Base-by-base conservation (phyloP, 2,113 vertebrate genomes). In the Morone saxatilis region DNA sequence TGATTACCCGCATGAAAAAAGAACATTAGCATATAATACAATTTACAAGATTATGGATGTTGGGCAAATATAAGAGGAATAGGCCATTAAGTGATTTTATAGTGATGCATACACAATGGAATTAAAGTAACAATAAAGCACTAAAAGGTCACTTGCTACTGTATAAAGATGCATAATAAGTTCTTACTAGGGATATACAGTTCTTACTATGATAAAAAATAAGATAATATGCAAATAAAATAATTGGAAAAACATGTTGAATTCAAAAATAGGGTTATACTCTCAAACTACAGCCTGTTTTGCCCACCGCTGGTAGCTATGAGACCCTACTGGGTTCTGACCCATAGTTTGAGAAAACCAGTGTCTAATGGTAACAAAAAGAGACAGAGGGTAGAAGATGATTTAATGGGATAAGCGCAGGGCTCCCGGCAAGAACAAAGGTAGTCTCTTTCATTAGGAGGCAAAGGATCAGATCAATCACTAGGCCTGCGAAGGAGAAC, bases 391-490 rank as follows among this genome's bases (percentile, higher is more conserved):
- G 13, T 16, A 40, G 57, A 83, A 43, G 68, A 71, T 89, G 65
- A 88, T 80, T 81, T 71, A 80, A 80, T 16, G 59, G 88, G 73
- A 85, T 77, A 85, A 9, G 67, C 47, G 8, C 41, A 25, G 53
- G 47, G 72, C 78, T 76, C 6, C 25, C 5, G 25, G 80, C 81
- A 82, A 81, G 80, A 90, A 86, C 85, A 89, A 84, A 87, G 60
- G 59, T 74, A 74, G 51, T 65, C 54, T 60, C 63, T 89, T 89
- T 88, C 56, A 88, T 87, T 40, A 63, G 67, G 62, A 74, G 43
- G 59, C 47, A 71, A 50, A 78, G 74, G 68, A 81, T 38, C 72
- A 88, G 80, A 88, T 90, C 80, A 91, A 88, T 89, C 80, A 83
- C n/a, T 63, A 53, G 69, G 68, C 63, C 78, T 75, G 69, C 74